Conservation (phyloP, 2,888 invertebrate species). For the Drosophila kuntzei region DNA sequence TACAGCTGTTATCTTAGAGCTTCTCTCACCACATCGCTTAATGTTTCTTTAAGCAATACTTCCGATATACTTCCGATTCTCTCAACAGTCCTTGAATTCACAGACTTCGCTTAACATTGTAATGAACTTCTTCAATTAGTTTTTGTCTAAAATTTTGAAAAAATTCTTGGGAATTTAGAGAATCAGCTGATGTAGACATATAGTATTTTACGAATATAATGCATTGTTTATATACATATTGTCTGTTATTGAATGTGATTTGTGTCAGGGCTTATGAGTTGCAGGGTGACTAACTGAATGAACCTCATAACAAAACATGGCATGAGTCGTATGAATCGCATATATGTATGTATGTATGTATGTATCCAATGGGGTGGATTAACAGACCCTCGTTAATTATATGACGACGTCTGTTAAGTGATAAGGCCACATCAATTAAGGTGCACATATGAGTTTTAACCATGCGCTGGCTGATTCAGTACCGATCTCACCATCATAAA, state of each 20-base stretch:
- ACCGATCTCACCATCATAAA: slow-evolving; percentile 2
- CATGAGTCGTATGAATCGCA: background rate
- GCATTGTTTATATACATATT: background rate
- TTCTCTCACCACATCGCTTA: background rate
- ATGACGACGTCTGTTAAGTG: slow-evolving; percentile 45
- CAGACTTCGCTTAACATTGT: background rate
- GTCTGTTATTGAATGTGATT: slow-evolving; percentile 13
- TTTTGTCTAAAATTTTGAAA: background rate
- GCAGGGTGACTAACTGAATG: slow-evolving; percentile 17
- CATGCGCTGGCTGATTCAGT: slow-evolving; percentile 21
- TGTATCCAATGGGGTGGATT: slow-evolving; percentile 44
- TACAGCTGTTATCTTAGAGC: background rate
- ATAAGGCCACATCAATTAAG: slow-evolving; percentile 61
- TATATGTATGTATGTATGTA: no score
- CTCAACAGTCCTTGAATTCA: no score
- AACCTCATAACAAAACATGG: background rate
- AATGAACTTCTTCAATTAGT: background rate
- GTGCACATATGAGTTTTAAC: slow-evolving; percentile 33
- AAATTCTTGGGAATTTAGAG: background rate
- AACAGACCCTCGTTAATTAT: slow-evolving; percentile 55
- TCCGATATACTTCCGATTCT: no score
- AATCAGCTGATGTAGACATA: background rate
- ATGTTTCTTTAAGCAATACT: no score
- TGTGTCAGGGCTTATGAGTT: slow-evolving; percentile 35
- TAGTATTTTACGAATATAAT: background rate